Evolutionary conservation across 1,140 invertebrate genomes (phyloP), one percentile per base, ranked within the genome.

Genomic region (Cotesia chilonis): DNA sequence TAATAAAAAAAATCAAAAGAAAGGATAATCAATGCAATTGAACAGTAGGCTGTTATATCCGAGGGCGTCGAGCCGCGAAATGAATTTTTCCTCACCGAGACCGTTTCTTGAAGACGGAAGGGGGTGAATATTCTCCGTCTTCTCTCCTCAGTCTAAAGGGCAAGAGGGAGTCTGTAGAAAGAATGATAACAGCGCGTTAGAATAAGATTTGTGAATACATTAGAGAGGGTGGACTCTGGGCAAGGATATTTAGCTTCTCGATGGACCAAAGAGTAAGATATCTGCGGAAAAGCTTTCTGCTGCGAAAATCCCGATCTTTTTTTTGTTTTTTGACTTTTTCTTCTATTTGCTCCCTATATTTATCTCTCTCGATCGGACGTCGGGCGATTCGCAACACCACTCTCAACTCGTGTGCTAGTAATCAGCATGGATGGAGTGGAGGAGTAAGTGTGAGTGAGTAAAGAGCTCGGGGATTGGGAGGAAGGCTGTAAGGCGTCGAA

Each of bases 121-220:
- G 20, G 4, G 57, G 20, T 59, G 57, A 59, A 20, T 55, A 12
- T 14, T 1, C 12, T 55, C 12, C 28, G 1, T 3, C 1, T 2
- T 28, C 28, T 28, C 28, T 28, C 0, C 28, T 28, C 3, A 28
- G 28, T 28, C 1, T 59, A 51, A 41, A 71, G 52, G 36, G 35
- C 57, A 69, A 72, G 60, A 63, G 59, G 52, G 41, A 35, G 60
- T 55, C 70, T 73, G 75, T 12, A 60, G 20, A 69, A 61, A 70
- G 76, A 74, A 75, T 75, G 76, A 77, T 77, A 75, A 77, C 74
- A 74, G 57, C 51, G 60, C 55, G 70, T 60, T 67, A 73, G 72
- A 75, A 70, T 70, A 77, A 77, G 76, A 77, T 77, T 77, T 77
- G 76, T 77, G 76, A 77, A 77, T 77, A 77, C 76, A 75, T 77